Percentiles rank a stretch among this genome's conserved stretches.
These are phyloP conservation scores for Darevskia nairensis DNA, from an alignment of 2,797 vertebrate genomes.

Conservation along the genomic window DNA sequence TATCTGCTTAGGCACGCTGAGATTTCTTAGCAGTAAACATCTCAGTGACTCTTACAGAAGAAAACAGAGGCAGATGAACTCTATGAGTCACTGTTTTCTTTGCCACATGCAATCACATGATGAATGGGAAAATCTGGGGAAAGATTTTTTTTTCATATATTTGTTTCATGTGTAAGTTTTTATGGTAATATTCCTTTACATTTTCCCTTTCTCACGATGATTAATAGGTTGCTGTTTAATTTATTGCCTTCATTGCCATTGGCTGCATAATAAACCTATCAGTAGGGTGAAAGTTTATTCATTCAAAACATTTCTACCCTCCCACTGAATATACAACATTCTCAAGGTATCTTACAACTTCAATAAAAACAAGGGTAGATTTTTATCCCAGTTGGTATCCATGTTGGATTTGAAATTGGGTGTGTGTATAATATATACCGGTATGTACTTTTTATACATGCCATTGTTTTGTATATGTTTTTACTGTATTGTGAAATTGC, in stretches of 20 bases:
- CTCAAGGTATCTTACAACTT: background rate
- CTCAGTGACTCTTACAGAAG: background rate
- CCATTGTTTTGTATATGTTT: no score
- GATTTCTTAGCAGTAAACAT: background rate
- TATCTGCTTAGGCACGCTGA: background rate
- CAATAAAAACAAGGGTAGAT: background rate
- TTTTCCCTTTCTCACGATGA: background rate
- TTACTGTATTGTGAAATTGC: no score
- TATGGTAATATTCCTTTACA: background rate
- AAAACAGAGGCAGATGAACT: conserved; percentile 15
- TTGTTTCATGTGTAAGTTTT: background rate
- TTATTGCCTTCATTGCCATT: background rate
- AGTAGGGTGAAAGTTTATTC: background rate
- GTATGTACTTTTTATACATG: no score
- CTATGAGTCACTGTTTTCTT: background rate
- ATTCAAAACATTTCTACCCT: background rate
- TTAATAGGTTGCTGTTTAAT: background rate
- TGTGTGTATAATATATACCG: no score
- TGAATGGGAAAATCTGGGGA: background rate
- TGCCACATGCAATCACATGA: background rate
- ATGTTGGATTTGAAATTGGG: no score
- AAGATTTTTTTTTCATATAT: background rate
- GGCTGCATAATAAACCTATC: no score
- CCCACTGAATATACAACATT: background rate
- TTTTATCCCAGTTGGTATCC: no score